Percentiles rank a stretch among this genome's conserved stretches.
These are phyloP conservation scores for Heteropelma amictum DNA, from an alignment of 2,888 invertebrate species.

Conservation along the genomic window DNA sequence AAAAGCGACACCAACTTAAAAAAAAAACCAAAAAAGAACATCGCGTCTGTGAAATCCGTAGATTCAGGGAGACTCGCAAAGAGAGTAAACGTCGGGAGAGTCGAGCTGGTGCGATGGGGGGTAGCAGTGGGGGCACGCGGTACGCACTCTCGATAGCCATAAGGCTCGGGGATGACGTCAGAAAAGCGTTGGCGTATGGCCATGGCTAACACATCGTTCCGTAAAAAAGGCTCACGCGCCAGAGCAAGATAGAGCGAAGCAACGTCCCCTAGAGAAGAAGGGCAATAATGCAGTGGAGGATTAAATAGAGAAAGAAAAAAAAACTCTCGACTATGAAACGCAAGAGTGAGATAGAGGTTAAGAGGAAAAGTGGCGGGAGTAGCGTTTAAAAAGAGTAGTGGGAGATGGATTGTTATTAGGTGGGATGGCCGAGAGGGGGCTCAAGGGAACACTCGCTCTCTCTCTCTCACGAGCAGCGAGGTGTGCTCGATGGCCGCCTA, in stretches of 20 bases:
- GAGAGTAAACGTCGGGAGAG: constrained; percentile 6
- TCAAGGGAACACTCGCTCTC: no score
- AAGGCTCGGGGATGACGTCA: constrained; percentile 64
- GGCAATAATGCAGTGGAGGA: constrained; percentile 14
- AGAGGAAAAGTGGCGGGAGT: background rate
- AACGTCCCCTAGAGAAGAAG: background rate
- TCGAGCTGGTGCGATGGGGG: background rate
- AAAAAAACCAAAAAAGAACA: background rate
- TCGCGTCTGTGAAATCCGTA: background rate
- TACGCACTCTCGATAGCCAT: constrained; percentile 46
- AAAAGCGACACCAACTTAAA: background rate
- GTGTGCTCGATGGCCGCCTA: constrained; percentile 73
- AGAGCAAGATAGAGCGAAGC: background rate
- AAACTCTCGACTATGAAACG: background rate
- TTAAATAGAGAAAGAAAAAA: background rate
- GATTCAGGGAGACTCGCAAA: background rate
- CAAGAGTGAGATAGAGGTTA: background rate
- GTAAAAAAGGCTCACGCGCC: constrained; percentile 23
- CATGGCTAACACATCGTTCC: constrained; percentile 62
- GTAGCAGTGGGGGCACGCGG: background rate
- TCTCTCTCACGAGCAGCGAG: no score
- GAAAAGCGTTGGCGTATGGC: constrained; percentile 68
- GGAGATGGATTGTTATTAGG: constrained; percentile 40
- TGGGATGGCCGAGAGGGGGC: constrained; percentile 56
- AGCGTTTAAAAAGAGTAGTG: background rate